phyloP scores from a whole-genome alignment of 2,888 invertebrate species.

The Dromius quadrimaculatus region DNA sequence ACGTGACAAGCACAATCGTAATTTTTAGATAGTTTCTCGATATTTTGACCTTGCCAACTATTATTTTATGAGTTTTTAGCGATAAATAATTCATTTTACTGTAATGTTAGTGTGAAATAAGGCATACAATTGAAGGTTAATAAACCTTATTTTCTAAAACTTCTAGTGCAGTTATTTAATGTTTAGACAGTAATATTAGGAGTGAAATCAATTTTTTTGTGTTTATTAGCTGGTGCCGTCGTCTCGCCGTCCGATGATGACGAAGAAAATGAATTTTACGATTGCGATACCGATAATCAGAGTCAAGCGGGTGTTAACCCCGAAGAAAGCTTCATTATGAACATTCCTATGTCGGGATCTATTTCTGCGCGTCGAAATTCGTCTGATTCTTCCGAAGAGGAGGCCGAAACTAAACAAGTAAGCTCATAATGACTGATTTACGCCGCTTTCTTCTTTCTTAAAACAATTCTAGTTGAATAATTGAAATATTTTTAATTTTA shows the following conservation, averaged over 20 bases:
- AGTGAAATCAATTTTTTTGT: not conserved
- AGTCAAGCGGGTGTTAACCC: conserved; percentile 61
- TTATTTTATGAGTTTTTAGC: not conserved
- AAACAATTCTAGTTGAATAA: no score
- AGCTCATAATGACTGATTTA: conserved; percentile 1
- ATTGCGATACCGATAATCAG: conserved; percentile 66
- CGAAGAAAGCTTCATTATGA: conserved; percentile 74
- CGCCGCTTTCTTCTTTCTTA: conserved; percentile 20
- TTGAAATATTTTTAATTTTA: no score
- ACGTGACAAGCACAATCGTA: not conserved
- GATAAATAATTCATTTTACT: no score
- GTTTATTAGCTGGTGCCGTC: conserved; percentile 67
- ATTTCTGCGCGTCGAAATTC: conserved; percentile 62
- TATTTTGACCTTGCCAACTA: not conserved
- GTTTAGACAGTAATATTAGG: no score
- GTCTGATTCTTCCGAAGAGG: conserved; percentile 69
- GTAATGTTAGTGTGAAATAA: no score
- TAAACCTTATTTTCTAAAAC: no score
- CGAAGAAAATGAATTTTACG: conserved; percentile 83
- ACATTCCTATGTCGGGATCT: conserved; percentile 70
- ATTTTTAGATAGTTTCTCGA: not conserved
- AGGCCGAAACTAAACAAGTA: conserved; percentile 59
- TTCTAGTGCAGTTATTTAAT: no score
- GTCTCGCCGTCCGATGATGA: conserved; percentile 74
- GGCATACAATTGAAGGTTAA: no score